Evolutionary conservation across 2,113 vertebrate genomes (phyloP).

Genomic region (Oceanodroma tethys): DNA sequence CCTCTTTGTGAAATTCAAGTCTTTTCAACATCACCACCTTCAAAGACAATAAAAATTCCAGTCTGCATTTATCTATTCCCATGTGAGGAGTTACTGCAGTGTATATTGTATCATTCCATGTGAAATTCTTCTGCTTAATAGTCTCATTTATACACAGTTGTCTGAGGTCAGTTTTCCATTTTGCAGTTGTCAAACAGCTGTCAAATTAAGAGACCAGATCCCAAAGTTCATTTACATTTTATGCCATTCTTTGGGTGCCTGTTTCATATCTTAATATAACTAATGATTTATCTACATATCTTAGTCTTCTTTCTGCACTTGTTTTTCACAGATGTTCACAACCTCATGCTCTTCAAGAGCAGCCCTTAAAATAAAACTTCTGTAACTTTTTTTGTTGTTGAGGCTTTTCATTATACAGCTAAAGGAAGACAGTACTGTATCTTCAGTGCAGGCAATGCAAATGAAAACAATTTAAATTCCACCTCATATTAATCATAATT

Average conservation of each 20-base stretch:
- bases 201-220: constrained; percentile 75
- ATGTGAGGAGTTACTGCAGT: constrained; percentile 68
- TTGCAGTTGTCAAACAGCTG: constrained; percentile 80
- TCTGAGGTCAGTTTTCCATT: constrained; percentile 76
- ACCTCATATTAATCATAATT: background rate
- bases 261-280: constrained; percentile 67
- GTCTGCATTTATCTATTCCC: constrained; percentile 75
- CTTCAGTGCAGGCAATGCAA: background rate
- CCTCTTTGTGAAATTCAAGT: constrained; percentile 73
- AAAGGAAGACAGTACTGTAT: background rate
- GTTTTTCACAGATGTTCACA: constrained; percentile 40
- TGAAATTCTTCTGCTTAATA: constrained; percentile 74
- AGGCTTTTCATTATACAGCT: background rate
- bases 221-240: constrained; percentile 75
- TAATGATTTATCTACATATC: constrained; percentile 60
- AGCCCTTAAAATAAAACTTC: constrained; percentile 43
- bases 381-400: background rate
- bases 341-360: constrained; percentile 8
- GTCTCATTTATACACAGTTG: constrained; percentile 74
- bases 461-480: background rate
- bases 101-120: constrained; percentile 78
- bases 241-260: constrained; percentile 60
- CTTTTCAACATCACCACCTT: constrained; percentile 70
- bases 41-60: constrained; percentile 80
- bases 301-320: constrained; percentile 36